Evolutionary conservation across 2,113 vertebrate species (phyloP).

Genomic region (Megaptera novaeangliae): DNA sequence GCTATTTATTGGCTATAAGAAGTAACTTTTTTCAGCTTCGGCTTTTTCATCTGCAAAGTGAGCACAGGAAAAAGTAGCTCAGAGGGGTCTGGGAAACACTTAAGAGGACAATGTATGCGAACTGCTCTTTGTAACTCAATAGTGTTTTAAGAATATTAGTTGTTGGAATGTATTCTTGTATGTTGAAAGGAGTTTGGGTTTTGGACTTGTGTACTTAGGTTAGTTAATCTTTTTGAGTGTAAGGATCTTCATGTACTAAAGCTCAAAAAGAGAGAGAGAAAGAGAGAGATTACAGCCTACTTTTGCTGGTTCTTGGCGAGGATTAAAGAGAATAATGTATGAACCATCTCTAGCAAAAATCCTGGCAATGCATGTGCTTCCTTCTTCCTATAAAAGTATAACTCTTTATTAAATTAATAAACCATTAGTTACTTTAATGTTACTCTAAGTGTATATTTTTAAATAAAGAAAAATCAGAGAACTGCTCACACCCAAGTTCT

Average conservation of each 20-base stretch:
- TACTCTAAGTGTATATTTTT: background rate
- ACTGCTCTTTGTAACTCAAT: background rate
- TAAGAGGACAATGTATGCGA: background rate
- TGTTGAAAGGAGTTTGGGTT: background rate
- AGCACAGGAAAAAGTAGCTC: background rate
- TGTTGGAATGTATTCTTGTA: background rate
- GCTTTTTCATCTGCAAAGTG: background rate
- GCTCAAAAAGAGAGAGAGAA: background rate
- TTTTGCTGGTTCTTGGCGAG: background rate
- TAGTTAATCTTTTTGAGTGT: background rate
- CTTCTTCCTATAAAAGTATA: background rate
- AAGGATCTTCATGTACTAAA: background rate
- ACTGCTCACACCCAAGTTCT: background rate
- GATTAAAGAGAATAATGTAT: background rate
- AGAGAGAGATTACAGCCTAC: background rate
- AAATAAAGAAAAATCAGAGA: background rate
- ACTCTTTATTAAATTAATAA: background rate
- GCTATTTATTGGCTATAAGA: background rate
- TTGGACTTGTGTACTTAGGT: background rate
- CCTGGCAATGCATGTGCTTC: background rate
- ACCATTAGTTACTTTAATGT: background rate
- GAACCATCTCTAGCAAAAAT: background rate
- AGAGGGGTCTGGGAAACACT: background rate
- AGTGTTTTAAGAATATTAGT: background rate
- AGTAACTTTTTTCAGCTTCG: background rate